These are phyloP conservation scores for Gymnoscopelus braueri DNA, from an alignment of 2,797 vertebrate species.

Conservation along the genomic window DNA sequence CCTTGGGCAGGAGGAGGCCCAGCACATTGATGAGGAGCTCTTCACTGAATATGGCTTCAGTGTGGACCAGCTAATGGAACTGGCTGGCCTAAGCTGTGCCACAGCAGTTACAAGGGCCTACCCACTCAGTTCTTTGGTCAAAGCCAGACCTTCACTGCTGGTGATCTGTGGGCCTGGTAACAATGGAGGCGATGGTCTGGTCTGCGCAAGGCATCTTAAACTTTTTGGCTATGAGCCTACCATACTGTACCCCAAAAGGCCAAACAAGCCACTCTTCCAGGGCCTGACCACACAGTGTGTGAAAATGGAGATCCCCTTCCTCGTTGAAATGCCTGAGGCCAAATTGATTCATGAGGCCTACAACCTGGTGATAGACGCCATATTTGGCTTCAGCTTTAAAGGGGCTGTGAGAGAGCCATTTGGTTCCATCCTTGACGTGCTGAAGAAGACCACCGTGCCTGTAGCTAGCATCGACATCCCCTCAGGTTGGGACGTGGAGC, in stretches of 20 bases:
- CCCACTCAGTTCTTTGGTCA: conserved; percentile 84
- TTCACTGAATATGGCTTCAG: conserved; percentile 93
- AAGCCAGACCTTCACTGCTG: conserved; percentile 82
- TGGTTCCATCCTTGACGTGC: conserved; percentile 79
- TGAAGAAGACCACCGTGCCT: conserved; percentile 84
- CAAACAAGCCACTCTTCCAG: conserved; percentile 89
- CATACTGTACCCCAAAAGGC: conserved; percentile 89
- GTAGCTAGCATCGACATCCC: conserved; percentile 95
- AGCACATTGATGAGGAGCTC: conserved; percentile 92
- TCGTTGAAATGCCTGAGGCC: conserved; percentile 91
- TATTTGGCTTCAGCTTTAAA: conserved; percentile 97
- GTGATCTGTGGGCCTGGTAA: conserved; percentile 94
- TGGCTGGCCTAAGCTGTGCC: conserved; percentile 95
- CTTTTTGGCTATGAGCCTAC: conserved; percentile 93
- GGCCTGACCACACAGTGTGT: conserved; percentile 92
- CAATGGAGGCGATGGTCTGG: conserved; percentile 94
- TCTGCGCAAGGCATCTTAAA: conserved; percentile 94
- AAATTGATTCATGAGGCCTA: conserved; percentile 87
- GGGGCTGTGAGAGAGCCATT: conserved; percentile 94
- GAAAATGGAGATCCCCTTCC: conserved; percentile 94
- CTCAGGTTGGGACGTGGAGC: conserved; percentile 98
- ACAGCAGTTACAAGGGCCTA: conserved; percentile 90
- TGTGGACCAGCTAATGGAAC: conserved; percentile 97
- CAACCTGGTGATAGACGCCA: conserved; percentile 92
- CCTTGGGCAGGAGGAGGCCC: conserved; percentile 92